A percentile compares a stretch with the other conserved stretches of the same genome.
phyloP scores from a whole-genome alignment of 2,797 vertebrate genomes.

The Tapirus indicus region DNA sequence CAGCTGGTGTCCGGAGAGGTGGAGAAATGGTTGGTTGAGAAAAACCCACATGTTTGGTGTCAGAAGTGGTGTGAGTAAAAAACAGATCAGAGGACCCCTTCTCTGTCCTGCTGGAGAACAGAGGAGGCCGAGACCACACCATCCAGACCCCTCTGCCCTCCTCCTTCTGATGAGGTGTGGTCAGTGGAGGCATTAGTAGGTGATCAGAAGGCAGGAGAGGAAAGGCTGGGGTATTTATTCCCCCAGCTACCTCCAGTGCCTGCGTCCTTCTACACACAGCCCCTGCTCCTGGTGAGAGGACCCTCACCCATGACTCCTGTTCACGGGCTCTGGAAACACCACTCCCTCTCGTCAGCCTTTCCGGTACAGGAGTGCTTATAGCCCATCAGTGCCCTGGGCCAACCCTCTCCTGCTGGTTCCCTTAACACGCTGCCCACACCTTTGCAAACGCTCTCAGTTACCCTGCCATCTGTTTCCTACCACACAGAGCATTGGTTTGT shows the following conservation, averaged over 20 bases:
- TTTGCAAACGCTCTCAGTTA: neutral
- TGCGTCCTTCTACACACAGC: neutral
- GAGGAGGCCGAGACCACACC: no score
- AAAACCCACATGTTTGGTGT: neutral
- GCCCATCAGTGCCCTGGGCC: neutral
- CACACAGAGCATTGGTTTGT: accelerated
- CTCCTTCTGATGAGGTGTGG: neutral
- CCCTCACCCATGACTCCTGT: neutral
- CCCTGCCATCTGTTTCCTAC: constrained; percentile 67
- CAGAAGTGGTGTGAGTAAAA: neutral
- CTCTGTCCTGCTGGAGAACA: neutral
- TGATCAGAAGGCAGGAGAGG: neutral
- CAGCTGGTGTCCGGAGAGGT: neutral
- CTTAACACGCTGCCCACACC: neutral
- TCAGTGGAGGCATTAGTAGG: neutral
- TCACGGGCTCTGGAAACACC: neutral
- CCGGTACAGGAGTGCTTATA: neutral
- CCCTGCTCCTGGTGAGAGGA: neutral
- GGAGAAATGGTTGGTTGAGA: neutral
- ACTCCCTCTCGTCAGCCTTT: neutral
- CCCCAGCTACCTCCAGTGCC: accelerated
- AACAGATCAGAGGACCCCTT: neutral
- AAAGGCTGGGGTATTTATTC: neutral
- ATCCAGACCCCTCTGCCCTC: neutral
- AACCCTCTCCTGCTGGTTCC: neutral